phyloP scores from a whole-genome alignment of 2,888 invertebrate species.

The Achlya flavicornis region DNA sequence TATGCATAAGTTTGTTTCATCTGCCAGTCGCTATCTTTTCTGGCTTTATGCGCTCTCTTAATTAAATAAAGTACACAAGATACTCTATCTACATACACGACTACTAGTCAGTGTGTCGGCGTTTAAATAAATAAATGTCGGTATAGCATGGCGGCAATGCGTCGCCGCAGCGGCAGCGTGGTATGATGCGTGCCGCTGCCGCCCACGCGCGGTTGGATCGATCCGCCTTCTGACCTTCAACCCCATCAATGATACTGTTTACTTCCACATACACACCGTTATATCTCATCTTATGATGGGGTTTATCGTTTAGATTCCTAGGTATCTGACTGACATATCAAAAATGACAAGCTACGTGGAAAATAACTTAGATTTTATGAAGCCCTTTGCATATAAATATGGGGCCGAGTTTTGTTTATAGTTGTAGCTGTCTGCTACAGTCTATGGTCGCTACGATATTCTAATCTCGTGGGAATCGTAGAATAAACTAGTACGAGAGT shows the following conservation, averaged over 20 bases:
- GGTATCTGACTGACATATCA: background rate
- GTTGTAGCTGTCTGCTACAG: too few species aligned
- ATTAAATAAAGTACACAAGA: background rate
- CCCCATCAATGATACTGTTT: slow-evolving; percentile 38
- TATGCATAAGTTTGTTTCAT: too few species aligned
- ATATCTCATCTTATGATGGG: background rate
- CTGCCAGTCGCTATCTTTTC: too few species aligned
- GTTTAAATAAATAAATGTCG: slow-evolving; percentile 5
- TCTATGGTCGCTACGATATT: too few species aligned
- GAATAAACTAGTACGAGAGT: too few species aligned
- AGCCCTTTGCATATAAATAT: too few species aligned
- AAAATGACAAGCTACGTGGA: background rate
- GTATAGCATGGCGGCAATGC: slow-evolving; percentile 14
- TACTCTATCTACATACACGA: too few species aligned
- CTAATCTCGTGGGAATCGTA: too few species aligned
- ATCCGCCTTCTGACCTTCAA: slow-evolving; percentile 34
- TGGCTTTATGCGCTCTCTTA: too few species aligned
- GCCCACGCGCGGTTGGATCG: slow-evolving; percentile 25
- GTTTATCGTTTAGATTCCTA: background rate
- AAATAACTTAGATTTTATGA: background rate
- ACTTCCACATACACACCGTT: slow-evolving; percentile 17
- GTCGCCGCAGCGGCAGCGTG: slow-evolving; percentile 16
- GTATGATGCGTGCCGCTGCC: slow-evolving; percentile 21
- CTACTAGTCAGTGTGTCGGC: background rate
- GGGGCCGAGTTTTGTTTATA: too few species aligned